A percentile compares a stretch with the other conserved stretches of the same genome.
Evolutionary conservation across 2,888 invertebrate species (phyloP).

Genomic region (Carterocephalus palaemon): DNA sequence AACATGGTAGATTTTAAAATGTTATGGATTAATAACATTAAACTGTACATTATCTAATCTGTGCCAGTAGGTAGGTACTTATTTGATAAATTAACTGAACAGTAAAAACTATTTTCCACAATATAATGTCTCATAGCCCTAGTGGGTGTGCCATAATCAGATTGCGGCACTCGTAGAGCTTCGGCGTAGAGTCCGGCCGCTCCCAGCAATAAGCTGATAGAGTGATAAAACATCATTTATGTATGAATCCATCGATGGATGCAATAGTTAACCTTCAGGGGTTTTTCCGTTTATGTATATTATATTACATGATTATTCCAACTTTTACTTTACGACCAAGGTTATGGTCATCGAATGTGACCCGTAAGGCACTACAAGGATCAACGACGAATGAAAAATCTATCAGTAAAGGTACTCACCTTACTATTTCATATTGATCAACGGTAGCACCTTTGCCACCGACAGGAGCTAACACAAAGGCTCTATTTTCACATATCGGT

Average conservation of each 20-base stretch:
- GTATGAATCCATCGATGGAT: background rate
- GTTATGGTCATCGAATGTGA: too few species aligned
- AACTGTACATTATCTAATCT: too few species aligned
- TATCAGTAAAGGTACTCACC: conserved; percentile 45
- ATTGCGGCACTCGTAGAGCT: conserved; percentile 75
- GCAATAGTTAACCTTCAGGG: conserved; percentile 1
- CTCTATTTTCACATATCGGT: conserved; percentile 56
- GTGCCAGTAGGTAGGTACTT: background rate
- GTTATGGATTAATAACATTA: too few species aligned
- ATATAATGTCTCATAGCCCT: conserved; percentile 43
- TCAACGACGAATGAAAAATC: background rate
- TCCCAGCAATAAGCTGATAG: conserved; percentile 49
- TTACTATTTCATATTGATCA: conserved; percentile 73
- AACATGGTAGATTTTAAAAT: too few species aligned
- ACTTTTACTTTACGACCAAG: too few species aligned
- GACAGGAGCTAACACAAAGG: conserved; percentile 49
- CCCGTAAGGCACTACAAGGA: too few species aligned
- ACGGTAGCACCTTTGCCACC: conserved; percentile 53
- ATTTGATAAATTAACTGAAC: too few species aligned
- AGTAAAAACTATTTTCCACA: conserved; percentile 25
- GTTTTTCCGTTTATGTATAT: background rate
- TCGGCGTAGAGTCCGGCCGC: conserved; percentile 63
- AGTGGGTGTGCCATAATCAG: conserved; percentile 75
- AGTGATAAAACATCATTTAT: conserved; percentile 19
- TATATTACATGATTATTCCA: background rate